phyloP scores from a whole-genome alignment of 2,797 vertebrate genomes.

The Rhyacichthys aspro region DNA sequence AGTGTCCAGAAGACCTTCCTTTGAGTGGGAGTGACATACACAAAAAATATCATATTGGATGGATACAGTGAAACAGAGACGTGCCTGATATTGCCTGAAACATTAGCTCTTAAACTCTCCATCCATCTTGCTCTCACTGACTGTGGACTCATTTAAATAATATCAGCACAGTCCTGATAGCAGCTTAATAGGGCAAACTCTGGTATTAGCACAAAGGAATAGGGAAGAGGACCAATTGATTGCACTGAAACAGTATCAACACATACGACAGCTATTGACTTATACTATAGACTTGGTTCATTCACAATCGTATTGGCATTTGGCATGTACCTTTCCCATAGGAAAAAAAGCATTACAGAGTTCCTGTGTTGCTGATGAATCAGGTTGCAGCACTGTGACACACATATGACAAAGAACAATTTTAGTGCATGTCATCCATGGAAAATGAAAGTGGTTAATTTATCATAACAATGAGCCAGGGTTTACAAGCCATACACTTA shows the following conservation, averaged over 20 bases:
- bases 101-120: conserved; percentile 68
- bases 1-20: conserved; percentile 57
- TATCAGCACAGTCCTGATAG: conserved; percentile 79
- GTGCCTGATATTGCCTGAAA: conserved; percentile 75
- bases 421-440: conserved; percentile 65
- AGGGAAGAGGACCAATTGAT: conserved; percentile 73
- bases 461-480: conserved; percentile 44
- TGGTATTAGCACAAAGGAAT: conserved; percentile 78
- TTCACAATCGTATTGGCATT: conserved; percentile 75
- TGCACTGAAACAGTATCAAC: conserved; percentile 73
- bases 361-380: conserved; percentile 53
- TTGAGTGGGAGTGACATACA: conserved; percentile 64
- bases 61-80: conserved; percentile 67
- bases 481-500: conserved; percentile 63
- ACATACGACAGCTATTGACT: conserved; percentile 69
- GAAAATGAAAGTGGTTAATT: conserved; percentile 34
- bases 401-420: conserved; percentile 38
- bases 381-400: conserved; percentile 44
- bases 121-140: conserved; percentile 63
- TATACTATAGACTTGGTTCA: conserved; percentile 64
- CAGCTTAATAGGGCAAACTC: conserved; percentile 84
- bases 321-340: conserved; percentile 70
- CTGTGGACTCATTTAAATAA: conserved; percentile 72
- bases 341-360: conserved; percentile 66
- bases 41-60: conserved; percentile 54